Conservation (phyloP, 2,797 vertebrate genomes). For the Hypotaenidia philippensis region DNA sequence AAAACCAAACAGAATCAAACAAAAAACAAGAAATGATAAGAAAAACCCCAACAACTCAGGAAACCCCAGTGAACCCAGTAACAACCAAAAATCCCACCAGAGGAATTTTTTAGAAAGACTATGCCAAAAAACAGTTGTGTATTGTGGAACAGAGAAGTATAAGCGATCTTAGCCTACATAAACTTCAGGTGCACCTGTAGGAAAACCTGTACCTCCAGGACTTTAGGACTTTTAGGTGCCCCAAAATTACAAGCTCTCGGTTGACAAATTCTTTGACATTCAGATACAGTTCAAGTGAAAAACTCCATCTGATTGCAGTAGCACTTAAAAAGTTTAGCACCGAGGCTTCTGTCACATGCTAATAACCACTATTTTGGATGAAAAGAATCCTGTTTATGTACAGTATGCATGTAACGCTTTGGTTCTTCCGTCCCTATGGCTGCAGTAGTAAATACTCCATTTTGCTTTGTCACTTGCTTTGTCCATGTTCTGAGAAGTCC, state of each 20-base stretch:
- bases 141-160: background rate
- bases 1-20: background rate
- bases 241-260: background rate
- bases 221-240: background rate
- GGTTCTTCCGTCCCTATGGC: conserved; percentile 3
- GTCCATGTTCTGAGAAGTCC: background rate
- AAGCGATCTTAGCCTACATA: background rate
- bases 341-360: background rate
- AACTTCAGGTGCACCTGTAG: background rate
- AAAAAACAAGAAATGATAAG: background rate
- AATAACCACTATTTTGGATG: background rate
- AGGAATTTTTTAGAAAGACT: background rate
- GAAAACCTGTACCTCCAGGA: background rate
- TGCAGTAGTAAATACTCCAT: background rate
- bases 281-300: background rate
- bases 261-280: background rate
- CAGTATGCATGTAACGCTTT: conserved; percentile 31
- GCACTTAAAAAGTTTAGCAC: background rate
- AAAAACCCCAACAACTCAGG: background rate
- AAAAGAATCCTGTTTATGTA: background rate
- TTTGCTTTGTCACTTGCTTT: conserved; percentile 25
- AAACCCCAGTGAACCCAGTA: background rate
- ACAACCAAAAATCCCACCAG: background rate
- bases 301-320: background rate
- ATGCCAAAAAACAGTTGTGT: background rate